These are phyloP conservation scores for Neolamprologus tretocephalus DNA, from an alignment of 2,113 vertebrate species.

Conservation along the genomic window DNA sequence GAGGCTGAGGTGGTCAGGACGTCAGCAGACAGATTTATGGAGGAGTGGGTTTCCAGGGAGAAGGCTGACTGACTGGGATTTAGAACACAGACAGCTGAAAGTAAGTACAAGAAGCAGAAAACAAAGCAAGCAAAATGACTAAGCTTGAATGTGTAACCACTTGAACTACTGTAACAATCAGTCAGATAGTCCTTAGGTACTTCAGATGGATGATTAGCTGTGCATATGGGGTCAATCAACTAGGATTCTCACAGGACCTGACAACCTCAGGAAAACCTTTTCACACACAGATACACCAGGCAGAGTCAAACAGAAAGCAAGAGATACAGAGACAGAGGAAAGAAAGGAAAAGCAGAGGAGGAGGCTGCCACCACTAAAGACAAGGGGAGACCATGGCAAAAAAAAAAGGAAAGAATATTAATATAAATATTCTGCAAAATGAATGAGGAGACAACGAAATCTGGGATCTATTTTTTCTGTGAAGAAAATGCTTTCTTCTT, in stretches of 20 bases:
- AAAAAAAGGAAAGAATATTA: neutral
- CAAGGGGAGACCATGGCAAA: neutral
- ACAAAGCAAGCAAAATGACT: neutral
- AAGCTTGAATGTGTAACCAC: neutral
- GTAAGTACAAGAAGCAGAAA: neutral
- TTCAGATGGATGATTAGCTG: neutral
- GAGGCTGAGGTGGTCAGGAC: neutral
- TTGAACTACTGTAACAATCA: neutral
- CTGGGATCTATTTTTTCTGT: neutral
- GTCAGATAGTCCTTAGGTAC: neutral
- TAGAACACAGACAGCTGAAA: neutral
- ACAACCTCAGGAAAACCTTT: neutral
- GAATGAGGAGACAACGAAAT: rapidly evolving
- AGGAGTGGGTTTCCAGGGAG: neutral
- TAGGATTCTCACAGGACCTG: neutral
- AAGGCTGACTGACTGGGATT: neutral
- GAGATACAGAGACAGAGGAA: neutral
- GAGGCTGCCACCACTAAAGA: neutral
- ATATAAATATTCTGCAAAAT: neutral
- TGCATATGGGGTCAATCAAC: neutral
- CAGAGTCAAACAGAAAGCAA: neutral
- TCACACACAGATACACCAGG: neutral
- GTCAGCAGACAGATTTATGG: neutral
- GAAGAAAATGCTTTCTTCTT: neutral
- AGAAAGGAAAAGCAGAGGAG: neutral